Percentiles rank a stretch among this genome's conserved stretches.
Evolutionary conservation across 1,140 invertebrate genomes (phyloP).

Genomic region (Pseudomyrmex dendroicus): DNA sequence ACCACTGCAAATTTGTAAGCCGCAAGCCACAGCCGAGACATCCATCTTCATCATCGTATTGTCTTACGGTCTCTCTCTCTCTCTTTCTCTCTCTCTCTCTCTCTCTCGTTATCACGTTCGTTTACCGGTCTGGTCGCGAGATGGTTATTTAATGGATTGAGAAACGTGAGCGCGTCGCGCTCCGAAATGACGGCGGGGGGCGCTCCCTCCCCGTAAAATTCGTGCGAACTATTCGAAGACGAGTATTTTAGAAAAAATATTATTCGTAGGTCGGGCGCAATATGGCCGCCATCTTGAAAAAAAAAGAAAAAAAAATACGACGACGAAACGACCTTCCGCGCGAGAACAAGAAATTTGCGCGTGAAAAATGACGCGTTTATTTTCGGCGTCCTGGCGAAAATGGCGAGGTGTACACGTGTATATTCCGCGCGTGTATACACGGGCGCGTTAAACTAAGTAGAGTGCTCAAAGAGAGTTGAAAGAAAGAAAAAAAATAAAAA

Average conservation of each 20-base stretch:
- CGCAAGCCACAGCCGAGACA: constrained; percentile 39
- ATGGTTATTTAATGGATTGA: constrained; percentile 60
- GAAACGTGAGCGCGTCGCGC: constrained; percentile 30
- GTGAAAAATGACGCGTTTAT: background rate
- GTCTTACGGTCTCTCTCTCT: constrained; percentile 25
- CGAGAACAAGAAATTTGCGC: background rate
- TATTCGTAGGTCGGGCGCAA: too few relatives aligned
- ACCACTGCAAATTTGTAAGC: constrained; percentile 68
- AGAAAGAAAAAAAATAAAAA: background rate
- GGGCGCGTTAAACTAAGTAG: background rate
- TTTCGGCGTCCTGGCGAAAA: background rate
- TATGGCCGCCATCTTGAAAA: too few relatives aligned
- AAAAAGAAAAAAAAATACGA: too few relatives aligned
- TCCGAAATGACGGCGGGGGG: background rate
- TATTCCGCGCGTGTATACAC: background rate
- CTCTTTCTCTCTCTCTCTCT: too few relatives aligned
- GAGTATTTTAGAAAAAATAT: too few relatives aligned
- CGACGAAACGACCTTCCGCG: background rate
- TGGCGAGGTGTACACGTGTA: background rate
- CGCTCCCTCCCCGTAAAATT: constrained; percentile 40
- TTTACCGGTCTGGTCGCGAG: constrained; percentile 19
- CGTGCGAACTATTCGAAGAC: background rate
- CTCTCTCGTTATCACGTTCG: constrained; percentile 50
- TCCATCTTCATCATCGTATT: constrained; percentile 66
- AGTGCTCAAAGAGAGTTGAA: constrained; percentile 20